Percentiles rank a stretch among this genome's conserved stretches.
Evolutionary conservation across 2,113 vertebrate genomes (phyloP).

Genomic region (Macrotis lagotis): DNA sequence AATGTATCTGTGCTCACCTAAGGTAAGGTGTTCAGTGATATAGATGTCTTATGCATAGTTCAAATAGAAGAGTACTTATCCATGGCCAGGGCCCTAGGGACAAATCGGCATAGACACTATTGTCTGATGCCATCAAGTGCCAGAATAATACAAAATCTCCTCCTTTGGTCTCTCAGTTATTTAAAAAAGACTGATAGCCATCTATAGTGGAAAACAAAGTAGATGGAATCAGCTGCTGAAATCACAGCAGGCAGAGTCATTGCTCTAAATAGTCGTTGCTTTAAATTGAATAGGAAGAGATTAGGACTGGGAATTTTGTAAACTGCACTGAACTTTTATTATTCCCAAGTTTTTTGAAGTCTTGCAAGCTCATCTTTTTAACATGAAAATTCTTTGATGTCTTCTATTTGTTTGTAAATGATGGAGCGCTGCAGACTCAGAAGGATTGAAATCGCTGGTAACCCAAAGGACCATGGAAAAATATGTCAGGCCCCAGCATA

Average conservation of each 20-base stretch:
- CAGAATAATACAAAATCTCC: background rate
- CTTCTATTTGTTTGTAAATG: background rate
- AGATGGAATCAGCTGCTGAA: background rate
- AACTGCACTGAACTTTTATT: background rate
- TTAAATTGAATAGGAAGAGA: background rate
- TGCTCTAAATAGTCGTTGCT: background rate
- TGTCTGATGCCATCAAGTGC: background rate
- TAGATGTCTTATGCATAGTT: background rate
- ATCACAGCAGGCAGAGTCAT: background rate
- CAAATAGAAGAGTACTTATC: background rate
- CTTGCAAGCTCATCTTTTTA: background rate
- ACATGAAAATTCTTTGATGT: background rate
- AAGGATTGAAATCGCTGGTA: background rate
- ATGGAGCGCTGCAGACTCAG: background rate
- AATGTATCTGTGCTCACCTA: background rate
- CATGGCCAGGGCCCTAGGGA: no score
- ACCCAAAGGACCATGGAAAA: background rate
- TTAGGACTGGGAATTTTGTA: background rate
- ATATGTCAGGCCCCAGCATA: background rate
- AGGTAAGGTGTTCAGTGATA: background rate
- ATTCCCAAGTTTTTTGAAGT: background rate
- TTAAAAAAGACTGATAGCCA: background rate
- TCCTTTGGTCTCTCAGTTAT: background rate
- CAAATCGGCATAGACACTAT: background rate
- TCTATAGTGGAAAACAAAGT: background rate